Conservation (phyloP, 2,797 vertebrate genomes). For the Nasua narica region DNA sequence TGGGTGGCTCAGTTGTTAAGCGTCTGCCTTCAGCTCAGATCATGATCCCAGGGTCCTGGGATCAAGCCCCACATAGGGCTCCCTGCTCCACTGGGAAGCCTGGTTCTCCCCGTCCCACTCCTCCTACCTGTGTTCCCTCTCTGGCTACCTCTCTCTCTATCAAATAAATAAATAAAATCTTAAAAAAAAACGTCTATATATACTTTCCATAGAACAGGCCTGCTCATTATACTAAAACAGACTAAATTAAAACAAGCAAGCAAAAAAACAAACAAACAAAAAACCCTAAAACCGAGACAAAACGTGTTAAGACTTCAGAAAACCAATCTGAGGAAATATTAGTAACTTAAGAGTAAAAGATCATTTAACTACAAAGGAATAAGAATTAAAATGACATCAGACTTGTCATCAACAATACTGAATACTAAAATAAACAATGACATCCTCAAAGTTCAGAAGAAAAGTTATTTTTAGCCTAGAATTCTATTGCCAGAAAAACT, state of each 20-base stretch:
- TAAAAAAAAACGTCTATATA: not conserved
- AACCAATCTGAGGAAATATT: not conserved
- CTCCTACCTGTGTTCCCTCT: too few relatives aligned
- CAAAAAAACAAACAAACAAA: not conserved
- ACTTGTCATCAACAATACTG: slow-evolving; percentile 62
- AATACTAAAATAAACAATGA: slow-evolving; percentile 49
- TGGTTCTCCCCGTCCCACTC: too few relatives aligned
- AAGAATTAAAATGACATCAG: slow-evolving; percentile 60
- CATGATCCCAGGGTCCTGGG: too few relatives aligned
- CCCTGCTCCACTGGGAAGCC: too few relatives aligned
- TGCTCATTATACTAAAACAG: slow-evolving; percentile 5
- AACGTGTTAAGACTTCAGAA: not conserved
- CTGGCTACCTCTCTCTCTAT: too few relatives aligned
- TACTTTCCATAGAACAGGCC: not conserved
- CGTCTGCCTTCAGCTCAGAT: too few relatives aligned
- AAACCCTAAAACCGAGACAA: not conserved
- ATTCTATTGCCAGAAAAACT: slow-evolving; percentile 1
- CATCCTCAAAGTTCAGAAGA: not conserved
- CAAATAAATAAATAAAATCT: too few relatives aligned
- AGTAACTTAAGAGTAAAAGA: not conserved
- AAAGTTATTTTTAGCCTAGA: slow-evolving; percentile 9
- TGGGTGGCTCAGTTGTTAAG: too few relatives aligned
- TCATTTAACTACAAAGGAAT: slow-evolving; percentile 26
- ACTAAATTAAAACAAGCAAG: slow-evolving; percentile 39
- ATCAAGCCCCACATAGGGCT: too few relatives aligned